Percentiles rank a stretch among this genome's conserved stretches.
Conservation (phyloP, 1,140 invertebrate species). For the Lithobius niger region DNA sequence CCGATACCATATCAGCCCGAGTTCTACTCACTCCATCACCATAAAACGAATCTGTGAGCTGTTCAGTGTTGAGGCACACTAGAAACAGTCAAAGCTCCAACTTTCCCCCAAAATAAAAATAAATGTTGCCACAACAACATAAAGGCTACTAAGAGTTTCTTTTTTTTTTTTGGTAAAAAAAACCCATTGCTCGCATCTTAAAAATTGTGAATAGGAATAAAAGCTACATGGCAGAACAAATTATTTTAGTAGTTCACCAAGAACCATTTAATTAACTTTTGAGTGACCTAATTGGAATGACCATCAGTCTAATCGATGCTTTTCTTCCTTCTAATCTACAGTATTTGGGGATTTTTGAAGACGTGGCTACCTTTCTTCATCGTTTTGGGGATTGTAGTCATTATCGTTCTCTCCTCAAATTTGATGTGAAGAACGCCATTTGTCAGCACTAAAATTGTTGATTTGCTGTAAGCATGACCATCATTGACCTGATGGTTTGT, state of each 20-base stretch:
- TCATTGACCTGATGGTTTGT: too few relatives aligned
- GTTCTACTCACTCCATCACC: too few relatives aligned
- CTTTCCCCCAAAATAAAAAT: too few relatives aligned
- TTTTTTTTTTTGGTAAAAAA: background rate
- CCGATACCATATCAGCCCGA: too few relatives aligned
- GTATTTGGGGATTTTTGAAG: constrained; percentile 59
- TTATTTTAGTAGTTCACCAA: background rate
- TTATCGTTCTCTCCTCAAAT: constrained; percentile 13
- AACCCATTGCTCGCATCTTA: background rate
- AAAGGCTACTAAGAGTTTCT: too few relatives aligned
- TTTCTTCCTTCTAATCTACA: constrained; percentile 35
- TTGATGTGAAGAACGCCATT: too few relatives aligned
- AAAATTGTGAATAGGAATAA: background rate
- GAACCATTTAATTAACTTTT: background rate
- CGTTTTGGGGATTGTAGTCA: constrained; percentile 34
- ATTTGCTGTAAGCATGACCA: too few relatives aligned
- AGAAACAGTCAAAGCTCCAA: too few relatives aligned
- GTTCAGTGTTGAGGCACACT: too few relatives aligned
- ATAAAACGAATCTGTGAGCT: too few relatives aligned
- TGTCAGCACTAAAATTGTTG: too few relatives aligned
- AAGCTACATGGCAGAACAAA: constrained; percentile 5
- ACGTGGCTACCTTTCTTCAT: constrained; percentile 76
- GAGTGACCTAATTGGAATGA: background rate
- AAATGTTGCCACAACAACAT: too few relatives aligned
- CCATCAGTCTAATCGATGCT: constrained; percentile 9